Conservation (phyloP, 1,140 invertebrate genomes). For the Lanistes nyassanus region DNA sequence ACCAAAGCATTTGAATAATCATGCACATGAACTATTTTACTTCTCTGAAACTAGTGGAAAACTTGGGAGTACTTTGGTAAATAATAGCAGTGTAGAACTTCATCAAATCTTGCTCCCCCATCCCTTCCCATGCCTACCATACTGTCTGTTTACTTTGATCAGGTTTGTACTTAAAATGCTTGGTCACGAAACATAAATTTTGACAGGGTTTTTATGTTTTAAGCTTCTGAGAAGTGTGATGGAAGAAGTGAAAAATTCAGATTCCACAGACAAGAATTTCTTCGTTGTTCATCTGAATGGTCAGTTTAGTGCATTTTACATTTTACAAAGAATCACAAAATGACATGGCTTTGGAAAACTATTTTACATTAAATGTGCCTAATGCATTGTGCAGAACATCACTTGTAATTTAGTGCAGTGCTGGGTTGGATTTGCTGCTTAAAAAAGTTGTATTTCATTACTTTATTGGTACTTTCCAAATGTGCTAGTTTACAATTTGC, state of each 20-base stretch:
- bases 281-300: constrained; percentile 61
- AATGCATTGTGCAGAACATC: neutral
- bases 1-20: no score
- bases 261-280: constrained; percentile 48
- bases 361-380: neutral
- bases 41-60: no score
- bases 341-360: neutral
- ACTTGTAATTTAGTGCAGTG: neutral
- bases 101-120: no score
- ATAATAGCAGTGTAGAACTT: no score
- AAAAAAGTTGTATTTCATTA: neutral
- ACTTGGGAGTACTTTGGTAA: no score
- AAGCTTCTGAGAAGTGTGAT: constrained; percentile 57
- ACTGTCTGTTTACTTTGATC: no score
- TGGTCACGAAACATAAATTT: no score
- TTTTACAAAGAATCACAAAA: neutral
- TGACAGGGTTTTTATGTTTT: constrained; percentile 34
- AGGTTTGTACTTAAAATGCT: no score
- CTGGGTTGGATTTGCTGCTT: neutral
- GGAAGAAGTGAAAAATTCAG: constrained; percentile 39
- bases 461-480: no score
- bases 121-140: no score
- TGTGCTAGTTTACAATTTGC: no score
- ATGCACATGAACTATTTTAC: no score
- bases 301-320: constrained; percentile 29